Conservation (phyloP, 2,797 vertebrate genomes). For the Spinibarbus caldwelli region DNA sequence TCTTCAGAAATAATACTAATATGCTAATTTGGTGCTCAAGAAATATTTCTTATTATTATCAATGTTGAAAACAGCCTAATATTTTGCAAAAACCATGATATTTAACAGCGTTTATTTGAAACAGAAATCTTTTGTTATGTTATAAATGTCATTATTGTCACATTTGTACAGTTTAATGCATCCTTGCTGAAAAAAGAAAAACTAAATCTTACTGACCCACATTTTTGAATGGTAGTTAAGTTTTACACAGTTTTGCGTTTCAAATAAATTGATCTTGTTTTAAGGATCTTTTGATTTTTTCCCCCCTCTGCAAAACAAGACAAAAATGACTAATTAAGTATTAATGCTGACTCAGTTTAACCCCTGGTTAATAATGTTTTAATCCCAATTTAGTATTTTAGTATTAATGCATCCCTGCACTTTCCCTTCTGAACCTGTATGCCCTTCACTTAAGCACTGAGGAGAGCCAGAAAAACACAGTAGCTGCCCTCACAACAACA, state of each 20-base stretch:
- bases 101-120: not conserved
- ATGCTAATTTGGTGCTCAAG: not conserved
- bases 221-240: not conserved
- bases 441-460: slow-evolving; percentile 15
- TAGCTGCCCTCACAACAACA: slow-evolving; percentile 24
- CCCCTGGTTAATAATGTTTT: not conserved
- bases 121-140: not conserved
- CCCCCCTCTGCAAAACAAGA: not conserved
- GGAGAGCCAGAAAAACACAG: slow-evolving; percentile 24
- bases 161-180: not conserved
- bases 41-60: not conserved
- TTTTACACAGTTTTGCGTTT: not conserved
- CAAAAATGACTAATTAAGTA: not conserved
- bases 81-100: not conserved
- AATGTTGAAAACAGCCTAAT: not conserved
- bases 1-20: not conserved
- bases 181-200: not conserved
- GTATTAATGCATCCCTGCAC: not conserved
- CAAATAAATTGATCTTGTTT: not conserved
- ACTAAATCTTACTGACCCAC: not conserved
- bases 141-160: not conserved
- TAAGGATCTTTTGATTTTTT: not conserved
- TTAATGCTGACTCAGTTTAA: not conserved
- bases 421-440: not conserved
- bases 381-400: not conserved